Conservation (phyloP, 2,888 invertebrate genomes). For the Cylloceria caligata region DNA sequence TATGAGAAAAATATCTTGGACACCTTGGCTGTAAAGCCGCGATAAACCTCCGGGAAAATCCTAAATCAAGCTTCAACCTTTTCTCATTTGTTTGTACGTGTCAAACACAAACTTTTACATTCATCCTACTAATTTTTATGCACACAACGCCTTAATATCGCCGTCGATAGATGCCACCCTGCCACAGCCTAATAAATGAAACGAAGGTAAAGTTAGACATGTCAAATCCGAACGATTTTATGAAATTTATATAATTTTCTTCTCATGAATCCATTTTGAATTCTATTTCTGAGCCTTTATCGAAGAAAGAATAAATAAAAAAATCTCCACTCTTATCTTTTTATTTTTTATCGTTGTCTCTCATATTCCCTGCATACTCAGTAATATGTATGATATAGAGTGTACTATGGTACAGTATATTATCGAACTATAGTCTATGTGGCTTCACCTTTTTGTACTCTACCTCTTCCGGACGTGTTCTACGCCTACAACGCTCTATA, state of each 20-base stretch:
- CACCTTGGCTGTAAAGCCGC: not conserved
- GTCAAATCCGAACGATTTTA: too few species aligned
- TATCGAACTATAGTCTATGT: not conserved
- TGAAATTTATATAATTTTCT: not conserved
- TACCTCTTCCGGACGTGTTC: slow-evolving; percentile 18
- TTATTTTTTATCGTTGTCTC: not conserved
- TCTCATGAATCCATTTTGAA: not conserved
- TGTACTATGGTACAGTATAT: not conserved
- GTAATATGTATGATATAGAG: not conserved
- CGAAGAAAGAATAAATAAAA: not conserved
- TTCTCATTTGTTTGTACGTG: not conserved
- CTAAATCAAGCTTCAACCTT: not conserved
- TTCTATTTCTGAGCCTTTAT: not conserved
- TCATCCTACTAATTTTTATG: too few species aligned
- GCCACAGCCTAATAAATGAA: too few species aligned
- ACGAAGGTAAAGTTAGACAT: too few species aligned
- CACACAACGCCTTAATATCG: too few species aligned
- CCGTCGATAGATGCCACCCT: too few species aligned
- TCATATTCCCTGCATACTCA: not conserved
- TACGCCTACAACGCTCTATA: slow-evolving; percentile 6
- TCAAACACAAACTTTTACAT: too few species aligned
- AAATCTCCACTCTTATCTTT: not conserved
- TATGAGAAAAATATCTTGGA: slow-evolving; percentile 13
- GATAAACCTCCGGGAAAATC: not conserved
- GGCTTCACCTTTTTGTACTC: slow-evolving; percentile 18